phyloP scores from a whole-genome alignment of 2,797 vertebrate species.

The Melanotaenia maccullochi region DNA sequence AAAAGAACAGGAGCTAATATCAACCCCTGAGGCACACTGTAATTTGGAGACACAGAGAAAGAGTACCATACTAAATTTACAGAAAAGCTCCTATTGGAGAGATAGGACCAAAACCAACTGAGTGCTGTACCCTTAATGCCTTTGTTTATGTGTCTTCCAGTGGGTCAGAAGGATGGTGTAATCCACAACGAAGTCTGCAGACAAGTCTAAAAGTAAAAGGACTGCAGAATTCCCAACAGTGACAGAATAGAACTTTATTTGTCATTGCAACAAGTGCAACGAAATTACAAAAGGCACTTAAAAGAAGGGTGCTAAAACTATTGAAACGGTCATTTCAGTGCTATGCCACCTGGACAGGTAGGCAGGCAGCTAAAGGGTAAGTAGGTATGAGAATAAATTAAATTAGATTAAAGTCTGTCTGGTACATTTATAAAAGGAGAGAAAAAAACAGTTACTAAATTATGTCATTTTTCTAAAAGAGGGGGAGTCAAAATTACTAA shows the following conservation, averaged over 20 bases:
- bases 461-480: constrained; percentile 33
- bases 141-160: too few species aligned
- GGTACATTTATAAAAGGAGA: not conserved
- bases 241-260: too few species aligned
- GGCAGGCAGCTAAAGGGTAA: not conserved
- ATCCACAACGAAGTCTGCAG: too few species aligned
- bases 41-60: not conserved
- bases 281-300: too few species aligned
- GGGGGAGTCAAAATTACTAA: constrained; percentile 39
- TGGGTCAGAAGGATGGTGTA: too few species aligned
- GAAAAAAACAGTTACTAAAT: constrained; percentile 39
- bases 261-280: too few species aligned
- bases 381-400: not conserved
- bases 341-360: too few species aligned
- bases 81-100: not conserved
- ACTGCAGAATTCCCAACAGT: too few species aligned
- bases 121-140: too few species aligned
- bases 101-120: not conserved
- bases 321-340: too few species aligned
- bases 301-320: too few species aligned
- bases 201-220: too few species aligned
- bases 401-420: not conserved
- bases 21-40: not conserved
- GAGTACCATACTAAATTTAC: not conserved
- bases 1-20: not conserved